Evolutionary conservation across 1,140 invertebrate genomes (phyloP).

Genomic region (Acyrthosiphon pisum): DNA sequence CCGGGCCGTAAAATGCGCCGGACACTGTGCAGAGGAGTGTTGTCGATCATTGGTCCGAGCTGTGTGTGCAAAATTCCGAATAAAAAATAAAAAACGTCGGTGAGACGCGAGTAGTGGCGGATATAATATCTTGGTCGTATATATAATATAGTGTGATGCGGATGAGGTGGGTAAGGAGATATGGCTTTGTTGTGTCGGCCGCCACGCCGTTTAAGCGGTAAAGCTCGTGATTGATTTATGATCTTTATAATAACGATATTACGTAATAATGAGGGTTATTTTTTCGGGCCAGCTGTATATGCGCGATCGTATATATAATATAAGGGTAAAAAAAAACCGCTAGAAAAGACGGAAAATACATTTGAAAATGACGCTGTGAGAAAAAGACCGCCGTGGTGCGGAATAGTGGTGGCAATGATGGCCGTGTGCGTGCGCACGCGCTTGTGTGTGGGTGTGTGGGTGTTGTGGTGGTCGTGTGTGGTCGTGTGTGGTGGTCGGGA

Average conservation of each 20-base stretch:
- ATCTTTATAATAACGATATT: conserved; percentile 47
- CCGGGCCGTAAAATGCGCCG: neutral
- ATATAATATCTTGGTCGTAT: neutral
- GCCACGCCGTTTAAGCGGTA: conserved; percentile 3
- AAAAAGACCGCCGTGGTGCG: neutral
- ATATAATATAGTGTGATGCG: neutral
- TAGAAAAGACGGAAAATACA: neutral
- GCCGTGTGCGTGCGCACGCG: neutral
- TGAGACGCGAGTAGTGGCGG: neutral
- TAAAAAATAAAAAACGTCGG: neutral
- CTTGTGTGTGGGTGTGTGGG: neutral
- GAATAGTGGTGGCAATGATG: too few species aligned
- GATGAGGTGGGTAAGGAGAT: neutral
- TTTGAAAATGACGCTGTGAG: neutral
- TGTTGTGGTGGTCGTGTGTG: neutral
- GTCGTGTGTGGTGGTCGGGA: neutral
- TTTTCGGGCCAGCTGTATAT: neutral
- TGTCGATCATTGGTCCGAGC: neutral
- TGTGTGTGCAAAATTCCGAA: neutral
- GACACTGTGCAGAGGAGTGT: neutral
- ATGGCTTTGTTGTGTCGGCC: conserved; percentile 4
- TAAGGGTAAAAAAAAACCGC: neutral
- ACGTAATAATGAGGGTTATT: conserved; percentile 46
- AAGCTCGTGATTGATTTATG: conserved; percentile 47
- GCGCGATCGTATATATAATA: neutral